Conservation (phyloP, 2,888 invertebrate genomes). For the Crossocerus cetratus region DNA sequence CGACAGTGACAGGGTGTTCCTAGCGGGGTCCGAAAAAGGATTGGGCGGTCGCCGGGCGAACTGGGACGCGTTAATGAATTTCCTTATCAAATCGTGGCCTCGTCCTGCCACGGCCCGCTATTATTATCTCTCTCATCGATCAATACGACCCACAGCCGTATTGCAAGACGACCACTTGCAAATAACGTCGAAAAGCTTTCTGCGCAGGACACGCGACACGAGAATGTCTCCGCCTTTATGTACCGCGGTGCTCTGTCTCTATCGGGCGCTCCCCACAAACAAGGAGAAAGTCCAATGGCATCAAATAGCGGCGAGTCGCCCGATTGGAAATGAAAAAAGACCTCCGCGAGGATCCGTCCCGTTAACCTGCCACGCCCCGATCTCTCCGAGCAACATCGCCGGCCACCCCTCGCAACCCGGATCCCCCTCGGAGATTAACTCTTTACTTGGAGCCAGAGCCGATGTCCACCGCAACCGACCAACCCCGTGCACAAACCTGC, state of each 20-base stretch:
- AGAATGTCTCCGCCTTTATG: constrained; percentile 13
- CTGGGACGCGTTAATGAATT: constrained; percentile 73
- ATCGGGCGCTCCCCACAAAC: constrained; percentile 9
- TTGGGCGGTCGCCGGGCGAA: constrained; percentile 53
- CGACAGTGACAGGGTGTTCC: too few species aligned
- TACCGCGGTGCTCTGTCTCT: constrained; percentile 22
- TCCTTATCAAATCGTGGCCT: constrained; percentile 69
- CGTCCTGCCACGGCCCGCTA: constrained; percentile 49
- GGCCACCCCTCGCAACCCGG: constrained; percentile 16
- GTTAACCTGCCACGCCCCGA: neutral
- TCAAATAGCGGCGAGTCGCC: neutral
- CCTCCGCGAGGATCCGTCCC: neutral
- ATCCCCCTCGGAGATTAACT: too few species aligned
- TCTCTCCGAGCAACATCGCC: neutral
- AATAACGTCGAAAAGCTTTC: constrained; percentile 52
- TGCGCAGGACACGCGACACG: constrained; percentile 43
- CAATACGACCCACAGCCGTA: constrained; percentile 48
- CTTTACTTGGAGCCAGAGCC: too few species aligned
- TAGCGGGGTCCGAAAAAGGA: neutral
- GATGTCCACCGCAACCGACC: too few species aligned
- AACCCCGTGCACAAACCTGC: too few species aligned
- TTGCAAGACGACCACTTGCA: constrained; percentile 51
- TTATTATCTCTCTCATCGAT: constrained; percentile 53
- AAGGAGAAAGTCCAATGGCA: neutral
- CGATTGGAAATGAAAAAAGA: constrained; percentile 1